A percentile compares a stretch with the other conserved stretches of the same genome.
phyloP scores from a whole-genome alignment of 2,797 vertebrate species.

The Champsocephalus esox region DNA sequence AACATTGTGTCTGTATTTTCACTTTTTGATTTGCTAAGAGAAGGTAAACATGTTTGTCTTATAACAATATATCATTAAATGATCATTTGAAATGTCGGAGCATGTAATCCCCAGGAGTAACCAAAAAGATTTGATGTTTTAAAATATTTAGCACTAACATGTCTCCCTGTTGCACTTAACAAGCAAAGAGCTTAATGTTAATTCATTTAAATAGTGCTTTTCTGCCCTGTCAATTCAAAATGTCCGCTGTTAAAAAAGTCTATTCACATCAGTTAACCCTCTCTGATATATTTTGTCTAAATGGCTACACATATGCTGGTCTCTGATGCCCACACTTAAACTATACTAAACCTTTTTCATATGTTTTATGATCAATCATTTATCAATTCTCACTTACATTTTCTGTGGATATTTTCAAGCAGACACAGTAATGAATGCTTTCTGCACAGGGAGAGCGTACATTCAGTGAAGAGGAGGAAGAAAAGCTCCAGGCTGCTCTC shows the following conservation, averaged over 20 bases:
- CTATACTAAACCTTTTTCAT: neutral
- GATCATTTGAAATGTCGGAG: neutral
- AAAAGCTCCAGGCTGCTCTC: conserved; percentile 92
- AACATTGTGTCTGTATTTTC: neutral
- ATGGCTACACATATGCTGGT: neutral
- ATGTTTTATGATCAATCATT: neutral
- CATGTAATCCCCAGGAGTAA: neutral
- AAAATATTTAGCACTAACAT: conserved; percentile 4
- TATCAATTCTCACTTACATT: neutral
- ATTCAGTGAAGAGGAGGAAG: conserved; percentile 96
- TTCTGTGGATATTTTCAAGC: conserved; percentile 4
- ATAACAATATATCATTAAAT: neutral
- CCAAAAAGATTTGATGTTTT: neutral
- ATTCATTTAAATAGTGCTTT: conserved; percentile 1
- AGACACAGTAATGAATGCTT: neutral
- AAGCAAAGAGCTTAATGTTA: neutral
- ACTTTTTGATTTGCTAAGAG: neutral
- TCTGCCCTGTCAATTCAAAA: neutral
- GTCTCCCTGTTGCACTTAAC: neutral
- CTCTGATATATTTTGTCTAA: neutral
- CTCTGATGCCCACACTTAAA: neutral
- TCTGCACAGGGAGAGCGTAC: conserved; percentile 87
- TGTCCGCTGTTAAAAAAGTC: neutral
- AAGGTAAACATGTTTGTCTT: neutral
- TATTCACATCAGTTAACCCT: neutral